Base-by-base conservation (phyloP, 2,888 invertebrate species). In the Diabrotica balteata region DNA sequence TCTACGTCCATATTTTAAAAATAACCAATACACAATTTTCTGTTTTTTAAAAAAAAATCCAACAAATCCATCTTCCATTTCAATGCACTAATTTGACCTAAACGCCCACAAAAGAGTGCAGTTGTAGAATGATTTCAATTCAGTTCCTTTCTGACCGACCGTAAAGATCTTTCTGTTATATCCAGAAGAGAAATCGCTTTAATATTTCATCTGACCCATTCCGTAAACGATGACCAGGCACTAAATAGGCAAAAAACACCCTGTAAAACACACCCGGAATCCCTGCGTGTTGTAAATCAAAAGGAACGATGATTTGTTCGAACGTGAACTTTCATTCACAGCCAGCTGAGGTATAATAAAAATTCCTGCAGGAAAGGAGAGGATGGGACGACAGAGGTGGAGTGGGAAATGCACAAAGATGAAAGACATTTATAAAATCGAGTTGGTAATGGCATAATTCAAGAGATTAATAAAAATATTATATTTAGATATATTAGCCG, bases 311-410 rank as follows among this genome's bases (percentile, higher is more conserved):
- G 71, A 73, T 73, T 71, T 71, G 73, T 70, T 71, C 63, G 46
- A 68, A 69, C 66, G 68, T 67, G 69, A 73, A 73, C 73, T 73
- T 73, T 73, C 73, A 71, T 71, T 71, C 69, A 59, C 73, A 73
- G 73, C 69, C 59, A 71, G 66, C 58, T 10, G 68, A 42, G 64
- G 68, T 68, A 73, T 69, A 67, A 71, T 69, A 70, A 68, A 67
- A 64, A 64, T 64, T 45, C 64, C 47, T 9, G 3, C 47, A 47
- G 32, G 32, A 32, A 32, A 32, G 32, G 32, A 32, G 32, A 32
- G 32, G 32, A 32, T 32, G 3, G 32, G 32, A 32, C 32, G 32
- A 32, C 32, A 32, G 32, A 32, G 32, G 32, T 32, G 32, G 32
- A 4, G 4, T 32, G 32, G 32, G 32, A 32, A 32, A 32, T 32